phyloP scores from a whole-genome alignment of 2,888 invertebrate genomes.

The Graphium colonna region DNA sequence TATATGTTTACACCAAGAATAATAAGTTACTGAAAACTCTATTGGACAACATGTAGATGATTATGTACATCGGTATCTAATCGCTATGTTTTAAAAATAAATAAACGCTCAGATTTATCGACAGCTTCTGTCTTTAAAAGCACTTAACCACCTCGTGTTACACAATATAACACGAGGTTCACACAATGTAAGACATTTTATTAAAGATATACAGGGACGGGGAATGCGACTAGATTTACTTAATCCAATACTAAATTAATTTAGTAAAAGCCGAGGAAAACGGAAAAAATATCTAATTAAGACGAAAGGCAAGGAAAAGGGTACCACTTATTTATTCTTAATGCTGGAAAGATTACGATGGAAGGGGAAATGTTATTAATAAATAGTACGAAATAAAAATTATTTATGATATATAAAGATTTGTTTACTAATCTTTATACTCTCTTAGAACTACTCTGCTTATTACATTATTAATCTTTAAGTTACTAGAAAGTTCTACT shows the following conservation, averaged over 20 bases:
- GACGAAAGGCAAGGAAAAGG: slow-evolving; percentile 7
- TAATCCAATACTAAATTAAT: slow-evolving; percentile 15
- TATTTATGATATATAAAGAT: slow-evolving; percentile 7
- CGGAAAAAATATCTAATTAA: slow-evolving; percentile 9
- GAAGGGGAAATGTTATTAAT: slow-evolving; percentile 34
- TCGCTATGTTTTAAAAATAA: slow-evolving; percentile 31
- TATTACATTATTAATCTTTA: slow-evolving; percentile 8
- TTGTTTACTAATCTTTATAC: slow-evolving; percentile 15
- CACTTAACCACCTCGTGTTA: slow-evolving; percentile 54
- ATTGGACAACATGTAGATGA: slow-evolving; percentile 46
- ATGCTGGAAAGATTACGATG: slow-evolving; percentile 31
- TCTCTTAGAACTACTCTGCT: slow-evolving; percentile 18
- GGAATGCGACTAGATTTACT: slow-evolving; percentile 35
- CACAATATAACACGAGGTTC: too few relatives aligned
- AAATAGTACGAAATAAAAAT: slow-evolving; percentile 19
- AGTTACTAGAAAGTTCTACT: slow-evolving; percentile 19
- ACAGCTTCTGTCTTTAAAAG: slow-evolving; percentile 71
- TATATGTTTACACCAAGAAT: slow-evolving; percentile 45
- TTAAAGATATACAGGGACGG: slow-evolving; percentile 51
- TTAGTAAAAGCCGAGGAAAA: slow-evolving; percentile 9
- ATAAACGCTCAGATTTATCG: slow-evolving; percentile 48
- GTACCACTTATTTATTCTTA: slow-evolving; percentile 20
- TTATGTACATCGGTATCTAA: slow-evolving; percentile 48
- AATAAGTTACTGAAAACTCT: slow-evolving; percentile 37
- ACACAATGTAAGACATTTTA: slow-evolving; percentile 40